Evolutionary conservation across 2,113 vertebrate species (phyloP).

Genomic region (Calidris pygmaea): DNA sequence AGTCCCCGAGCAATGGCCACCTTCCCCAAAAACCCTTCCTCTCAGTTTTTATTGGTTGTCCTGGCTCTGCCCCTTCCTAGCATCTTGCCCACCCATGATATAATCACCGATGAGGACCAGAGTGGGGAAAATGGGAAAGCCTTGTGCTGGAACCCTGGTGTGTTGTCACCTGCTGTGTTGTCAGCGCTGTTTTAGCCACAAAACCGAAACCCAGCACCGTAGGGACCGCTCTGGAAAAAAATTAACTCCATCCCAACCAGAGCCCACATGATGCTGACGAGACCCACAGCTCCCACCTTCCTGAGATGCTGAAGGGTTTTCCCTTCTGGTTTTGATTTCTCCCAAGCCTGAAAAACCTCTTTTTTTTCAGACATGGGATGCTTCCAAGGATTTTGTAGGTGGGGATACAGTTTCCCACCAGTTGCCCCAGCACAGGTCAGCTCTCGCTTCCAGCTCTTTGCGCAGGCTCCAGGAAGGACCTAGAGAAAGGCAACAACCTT

Average conservation of each 20-base stretch:
- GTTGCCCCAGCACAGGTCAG: background rate
- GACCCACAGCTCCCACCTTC: background rate
- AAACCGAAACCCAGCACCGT: background rate
- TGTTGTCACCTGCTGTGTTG: background rate
- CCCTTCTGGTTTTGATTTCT: background rate
- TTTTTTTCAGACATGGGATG: rapidly evolving
- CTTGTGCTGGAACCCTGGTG: background rate
- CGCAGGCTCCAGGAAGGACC: background rate
- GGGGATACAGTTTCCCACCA: background rate
- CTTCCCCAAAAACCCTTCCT: background rate
- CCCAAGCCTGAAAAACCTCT: background rate
- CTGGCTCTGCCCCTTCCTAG: background rate
- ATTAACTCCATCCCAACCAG: background rate
- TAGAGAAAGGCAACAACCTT: background rate
- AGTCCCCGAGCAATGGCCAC: background rate
- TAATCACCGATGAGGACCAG: background rate
- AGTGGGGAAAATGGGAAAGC: background rate
- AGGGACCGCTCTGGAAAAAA: rapidly evolving
- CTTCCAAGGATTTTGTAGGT: background rate
- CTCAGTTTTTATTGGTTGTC: rapidly evolving
- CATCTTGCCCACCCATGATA: background rate
- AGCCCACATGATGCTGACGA: rapidly evolving
- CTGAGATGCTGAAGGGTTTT: background rate
- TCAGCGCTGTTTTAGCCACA: background rate
- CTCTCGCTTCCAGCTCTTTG: background rate